These are phyloP conservation scores for Elegia similella DNA, from an alignment of 2,888 invertebrate genomes.

Conservation along the genomic window DNA sequence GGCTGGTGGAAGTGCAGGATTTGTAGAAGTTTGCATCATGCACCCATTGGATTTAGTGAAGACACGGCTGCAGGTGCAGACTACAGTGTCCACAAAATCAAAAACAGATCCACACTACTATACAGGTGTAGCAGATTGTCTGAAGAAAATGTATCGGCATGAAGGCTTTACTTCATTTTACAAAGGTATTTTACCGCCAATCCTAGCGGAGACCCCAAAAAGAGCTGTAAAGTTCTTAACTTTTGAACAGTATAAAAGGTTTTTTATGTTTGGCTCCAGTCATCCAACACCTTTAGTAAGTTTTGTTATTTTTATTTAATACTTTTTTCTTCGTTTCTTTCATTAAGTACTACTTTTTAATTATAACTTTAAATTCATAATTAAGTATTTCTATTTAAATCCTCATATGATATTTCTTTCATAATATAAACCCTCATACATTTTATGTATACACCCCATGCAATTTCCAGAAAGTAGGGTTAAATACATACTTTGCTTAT, in stretches of 20 bases:
- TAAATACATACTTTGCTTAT: no score
- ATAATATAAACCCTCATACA: no score
- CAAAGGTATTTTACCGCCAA: conserved; percentile 96
- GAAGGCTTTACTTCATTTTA: conserved; percentile 94
- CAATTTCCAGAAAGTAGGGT: no score
- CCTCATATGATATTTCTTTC: no score
- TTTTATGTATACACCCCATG: no score
- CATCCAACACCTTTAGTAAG: conserved; percentile 89
- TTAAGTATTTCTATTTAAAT: no score
- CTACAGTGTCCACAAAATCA: conserved; percentile 40
- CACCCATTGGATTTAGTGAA: conserved; percentile 97
- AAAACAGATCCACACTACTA: conserved; percentile 83
- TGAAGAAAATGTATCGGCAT: conserved; percentile 91
- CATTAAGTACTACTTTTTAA: no score
- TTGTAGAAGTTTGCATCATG: conserved; percentile 97
- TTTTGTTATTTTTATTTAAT: neutral
- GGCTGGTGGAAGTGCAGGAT: conserved; percentile 95
- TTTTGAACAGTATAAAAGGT: conserved; percentile 95
- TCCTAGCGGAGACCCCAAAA: conserved; percentile 97
- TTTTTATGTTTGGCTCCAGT: conserved; percentile 90
- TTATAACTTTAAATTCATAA: no score
- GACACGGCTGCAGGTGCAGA: conserved; percentile 84
- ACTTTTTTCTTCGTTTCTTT: no score
- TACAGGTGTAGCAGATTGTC: conserved; percentile 91
- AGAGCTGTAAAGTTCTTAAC: conserved; percentile 96